Conservation (phyloP, 2,797 vertebrate species). For the Scolopax rusticola region DNA sequence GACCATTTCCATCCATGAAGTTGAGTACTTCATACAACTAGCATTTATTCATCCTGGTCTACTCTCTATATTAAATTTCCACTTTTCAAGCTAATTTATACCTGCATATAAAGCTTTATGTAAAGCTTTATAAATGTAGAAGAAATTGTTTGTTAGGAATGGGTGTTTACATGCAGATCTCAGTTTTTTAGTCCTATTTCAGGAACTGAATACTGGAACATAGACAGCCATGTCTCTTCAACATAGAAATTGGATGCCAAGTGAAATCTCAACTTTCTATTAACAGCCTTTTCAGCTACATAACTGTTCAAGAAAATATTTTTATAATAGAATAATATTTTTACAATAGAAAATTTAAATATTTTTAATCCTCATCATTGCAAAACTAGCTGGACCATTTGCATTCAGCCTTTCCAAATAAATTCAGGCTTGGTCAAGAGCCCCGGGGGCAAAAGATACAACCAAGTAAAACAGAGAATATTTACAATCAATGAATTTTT, state of each 20-base stretch:
- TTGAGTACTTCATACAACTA: background rate
- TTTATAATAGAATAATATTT: constrained; percentile 3
- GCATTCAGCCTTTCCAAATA: background rate
- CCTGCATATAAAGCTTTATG: background rate
- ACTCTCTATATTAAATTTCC: background rate
- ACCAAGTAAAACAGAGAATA: background rate
- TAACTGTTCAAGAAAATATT: background rate
- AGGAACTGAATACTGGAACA: background rate
- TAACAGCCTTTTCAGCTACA: background rate
- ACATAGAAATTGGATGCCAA: background rate
- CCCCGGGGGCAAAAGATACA: background rate
- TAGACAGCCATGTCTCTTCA: background rate
- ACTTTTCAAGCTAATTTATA: background rate
- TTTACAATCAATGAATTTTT: background rate
- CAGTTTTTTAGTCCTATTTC: background rate
- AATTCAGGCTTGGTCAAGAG: background rate
- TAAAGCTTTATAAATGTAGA: background rate
- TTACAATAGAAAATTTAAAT: background rate
- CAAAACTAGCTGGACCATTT: background rate
- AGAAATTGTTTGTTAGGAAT: background rate
- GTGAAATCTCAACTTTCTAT: background rate
- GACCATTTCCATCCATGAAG: background rate
- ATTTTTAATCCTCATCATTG: background rate
- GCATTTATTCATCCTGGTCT: background rate
- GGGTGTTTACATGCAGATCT: background rate